Percentiles rank a stretch among this genome's conserved stretches.
phyloP scores from a whole-genome alignment of 2,888 invertebrate species.

The Noctua fimbriata region DNA sequence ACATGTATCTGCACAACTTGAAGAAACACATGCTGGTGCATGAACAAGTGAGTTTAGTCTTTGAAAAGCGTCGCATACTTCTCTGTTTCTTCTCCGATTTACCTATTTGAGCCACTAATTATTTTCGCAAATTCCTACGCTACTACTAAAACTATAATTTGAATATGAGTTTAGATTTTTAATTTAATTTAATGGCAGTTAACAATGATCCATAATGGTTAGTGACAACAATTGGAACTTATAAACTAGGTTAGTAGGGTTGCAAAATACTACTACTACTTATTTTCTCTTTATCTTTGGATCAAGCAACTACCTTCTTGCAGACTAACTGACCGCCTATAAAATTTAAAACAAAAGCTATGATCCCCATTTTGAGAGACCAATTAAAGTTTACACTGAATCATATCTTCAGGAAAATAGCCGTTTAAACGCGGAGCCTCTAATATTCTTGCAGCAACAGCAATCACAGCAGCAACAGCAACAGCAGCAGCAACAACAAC shows the following conservation, averaged over 20 bases:
- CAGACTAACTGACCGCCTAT: not conserved
- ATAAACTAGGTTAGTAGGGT: too few species aligned
- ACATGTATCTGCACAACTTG: slow-evolving; percentile 87
- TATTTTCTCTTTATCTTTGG: not conserved
- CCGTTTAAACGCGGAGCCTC: slow-evolving; percentile 48
- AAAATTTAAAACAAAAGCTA: not conserved
- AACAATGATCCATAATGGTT: too few species aligned
- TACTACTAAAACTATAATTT: not conserved
- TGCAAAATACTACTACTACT: too few species aligned
- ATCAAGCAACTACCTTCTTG: not conserved
- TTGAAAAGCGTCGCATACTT: not conserved
- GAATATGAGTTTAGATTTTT: not conserved
- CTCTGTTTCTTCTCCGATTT: not conserved
- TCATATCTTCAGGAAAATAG: slow-evolving; percentile 47
- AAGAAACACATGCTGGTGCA: slow-evolving; percentile 88
- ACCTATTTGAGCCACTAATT: not conserved
- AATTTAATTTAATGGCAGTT: too few species aligned
- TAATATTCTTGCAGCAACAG: slow-evolving; percentile 58
- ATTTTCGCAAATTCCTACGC: not conserved
- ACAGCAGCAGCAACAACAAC: slow-evolving; percentile 33
- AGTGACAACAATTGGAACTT: too few species aligned
- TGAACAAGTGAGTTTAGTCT: slow-evolving; percentile 68
- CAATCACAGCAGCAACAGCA: slow-evolving; percentile 32
- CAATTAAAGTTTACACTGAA: not conserved
- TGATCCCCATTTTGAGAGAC: not conserved